Base-by-base conservation (phyloP, 2,113 vertebrate species). In the Vulpes lagopus region DNA sequence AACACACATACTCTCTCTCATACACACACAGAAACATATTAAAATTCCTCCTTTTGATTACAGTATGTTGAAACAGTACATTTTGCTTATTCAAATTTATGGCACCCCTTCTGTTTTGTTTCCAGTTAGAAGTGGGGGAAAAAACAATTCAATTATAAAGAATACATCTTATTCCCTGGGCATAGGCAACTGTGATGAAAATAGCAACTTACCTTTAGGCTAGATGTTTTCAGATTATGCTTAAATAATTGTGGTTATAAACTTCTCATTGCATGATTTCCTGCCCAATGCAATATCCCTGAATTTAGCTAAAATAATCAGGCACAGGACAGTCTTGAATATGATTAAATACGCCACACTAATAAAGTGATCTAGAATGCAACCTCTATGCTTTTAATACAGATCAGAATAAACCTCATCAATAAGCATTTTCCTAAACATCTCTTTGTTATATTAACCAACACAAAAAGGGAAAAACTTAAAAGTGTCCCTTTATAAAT, bases 361-460 rank as follows among this genome's bases (percentile, higher is more conserved):
- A 97, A 74, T 95, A 97, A 97, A 78, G 96, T 98, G 91, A 88
- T 87, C 73, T 97, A 93, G 89, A 95, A 98, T 94, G 95, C 95
- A 97, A 98, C 96, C 59, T 96, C 95, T 27, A 74, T 88, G 97
- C 95, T 97, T 96, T 98, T 86, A 98, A 98, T 53, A 90, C 14
- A 95, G 86, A 95, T 98, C 71, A 97, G 90, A 96, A 90, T 76
- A 97, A 94, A 97, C 73, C 80, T 97, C 91, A 97, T 80, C 97
- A 96, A 78, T 69, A 96, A 97, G 94, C 65, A 86, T 60, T 87
- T 94, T 96, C 93, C 67, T 22, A 97, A 98, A 97, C 64, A 98
- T 97, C 96, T 95, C 98, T 98, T 97, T 98, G 98, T 98, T 98
- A 78, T 16, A 94, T 94, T 96, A 97, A 98, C 85, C 89, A 97